These are phyloP conservation scores for Catagonus wagneri DNA, from an alignment of 2,113 vertebrate species.

Conservation along the genomic window DNA sequence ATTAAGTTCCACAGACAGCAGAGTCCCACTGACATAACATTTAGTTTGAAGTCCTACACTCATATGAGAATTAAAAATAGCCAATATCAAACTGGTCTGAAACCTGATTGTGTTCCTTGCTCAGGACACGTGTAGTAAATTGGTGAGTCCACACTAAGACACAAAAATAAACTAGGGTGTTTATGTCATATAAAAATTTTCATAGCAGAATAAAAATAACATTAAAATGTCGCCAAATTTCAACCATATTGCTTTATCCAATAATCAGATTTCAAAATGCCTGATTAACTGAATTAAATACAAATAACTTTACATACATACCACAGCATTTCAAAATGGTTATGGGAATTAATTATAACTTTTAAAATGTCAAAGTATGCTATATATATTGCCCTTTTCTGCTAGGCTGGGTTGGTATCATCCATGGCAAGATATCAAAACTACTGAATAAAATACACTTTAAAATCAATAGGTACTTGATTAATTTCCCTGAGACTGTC, in stretches of 20 bases:
- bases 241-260: conserved; percentile 67
- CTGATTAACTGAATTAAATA: conserved; percentile 66
- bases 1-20: conserved; percentile 83
- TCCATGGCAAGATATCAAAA: conserved; percentile 80
- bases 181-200: conserved; percentile 71
- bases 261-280: conserved; percentile 65
- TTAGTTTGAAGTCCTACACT: conserved; percentile 76
- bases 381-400: conserved; percentile 89
- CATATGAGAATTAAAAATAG: conserved; percentile 79
- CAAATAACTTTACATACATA: conserved; percentile 58
- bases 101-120: conserved; percentile 78
- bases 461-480: conserved; percentile 77
- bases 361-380: conserved; percentile 79
- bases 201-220: conserved; percentile 79
- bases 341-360: conserved; percentile 69
- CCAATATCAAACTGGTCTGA: conserved; percentile 81
- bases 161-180: conserved; percentile 84
- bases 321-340: conserved; percentile 83
- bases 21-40: conserved; percentile 82
- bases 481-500: conserved; percentile 83
- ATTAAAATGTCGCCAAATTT: conserved; percentile 74
- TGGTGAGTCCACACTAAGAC: conserved; percentile 78
- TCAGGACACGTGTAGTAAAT: conserved; percentile 81
- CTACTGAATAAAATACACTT: conserved; percentile 78
- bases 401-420: conserved; percentile 82